A percentile compares a stretch with the other conserved stretches of the same genome.
These are phyloP conservation scores for Heterotis niloticus DNA, from an alignment of 2,113 vertebrate genomes.

Conservation along the genomic window DNA sequence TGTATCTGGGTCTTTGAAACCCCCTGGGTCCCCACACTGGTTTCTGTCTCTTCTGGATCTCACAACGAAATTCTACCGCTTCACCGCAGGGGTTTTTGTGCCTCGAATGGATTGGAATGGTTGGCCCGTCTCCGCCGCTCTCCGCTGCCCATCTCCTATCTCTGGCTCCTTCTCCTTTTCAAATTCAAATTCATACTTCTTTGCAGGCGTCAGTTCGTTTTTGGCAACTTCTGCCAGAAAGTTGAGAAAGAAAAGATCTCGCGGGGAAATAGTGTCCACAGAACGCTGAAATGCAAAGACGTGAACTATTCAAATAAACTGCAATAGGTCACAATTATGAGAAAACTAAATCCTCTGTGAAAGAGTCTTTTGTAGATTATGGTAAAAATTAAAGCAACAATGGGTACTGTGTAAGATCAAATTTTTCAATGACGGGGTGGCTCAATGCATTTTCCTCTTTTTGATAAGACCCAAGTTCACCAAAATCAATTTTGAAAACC, in stretches of 20 bases:
- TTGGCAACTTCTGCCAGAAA: background rate
- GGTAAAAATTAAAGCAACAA: too few relatives aligned
- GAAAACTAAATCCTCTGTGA: too few relatives aligned
- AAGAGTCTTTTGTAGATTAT: too few relatives aligned
- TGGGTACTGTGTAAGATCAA: too few relatives aligned
- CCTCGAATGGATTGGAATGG: background rate
- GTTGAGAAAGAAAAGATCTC: background rate
- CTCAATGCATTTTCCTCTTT: too few relatives aligned
- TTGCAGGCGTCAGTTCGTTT: background rate
- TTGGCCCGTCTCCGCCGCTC: background rate
- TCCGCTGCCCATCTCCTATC: background rate
- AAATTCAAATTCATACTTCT: conserved; percentile 1
- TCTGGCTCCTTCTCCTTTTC: background rate
- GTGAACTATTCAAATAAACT: background rate
- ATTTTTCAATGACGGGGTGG: too few relatives aligned
- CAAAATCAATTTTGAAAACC: too few relatives aligned
- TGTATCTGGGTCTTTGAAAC: too few relatives aligned
- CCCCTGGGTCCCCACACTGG: background rate
- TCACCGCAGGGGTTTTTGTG: background rate
- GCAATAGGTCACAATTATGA: too few relatives aligned
- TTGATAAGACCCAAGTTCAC: too few relatives aligned
- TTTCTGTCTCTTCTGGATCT: background rate
- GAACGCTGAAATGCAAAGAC: background rate
- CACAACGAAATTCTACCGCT: background rate
- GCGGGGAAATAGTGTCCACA: background rate